These are phyloP conservation scores for Coendou prehensilis DNA, from an alignment of 2,797 vertebrate genomes.

Conservation along the genomic window DNA sequence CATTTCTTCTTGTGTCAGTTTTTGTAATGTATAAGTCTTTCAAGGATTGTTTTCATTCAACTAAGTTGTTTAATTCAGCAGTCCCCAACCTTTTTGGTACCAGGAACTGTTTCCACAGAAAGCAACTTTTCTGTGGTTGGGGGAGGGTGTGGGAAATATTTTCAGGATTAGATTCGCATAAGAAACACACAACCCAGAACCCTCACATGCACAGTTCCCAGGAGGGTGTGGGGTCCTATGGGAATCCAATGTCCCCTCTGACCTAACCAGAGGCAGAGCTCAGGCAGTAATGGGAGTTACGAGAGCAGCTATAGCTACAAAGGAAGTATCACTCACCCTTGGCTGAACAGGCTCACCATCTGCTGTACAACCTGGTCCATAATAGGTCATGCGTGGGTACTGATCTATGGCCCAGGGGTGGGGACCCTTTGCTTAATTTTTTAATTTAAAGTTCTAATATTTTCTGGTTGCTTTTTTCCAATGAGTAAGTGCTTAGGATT, in stretches of 20 bases:
- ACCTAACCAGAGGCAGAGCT: background rate
- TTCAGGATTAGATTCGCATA: background rate
- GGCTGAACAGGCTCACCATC: background rate
- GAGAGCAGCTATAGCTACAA: background rate
- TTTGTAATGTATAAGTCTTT: background rate
- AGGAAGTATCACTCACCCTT: background rate
- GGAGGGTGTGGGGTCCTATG: background rate
- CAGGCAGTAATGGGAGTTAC: background rate
- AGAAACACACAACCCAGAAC: background rate
- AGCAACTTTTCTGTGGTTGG: background rate
- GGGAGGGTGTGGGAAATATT: background rate
- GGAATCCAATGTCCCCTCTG: background rate
- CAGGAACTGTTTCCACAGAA: background rate
- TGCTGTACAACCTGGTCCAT: background rate
- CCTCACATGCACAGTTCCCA: background rate
- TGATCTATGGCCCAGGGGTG: background rate
- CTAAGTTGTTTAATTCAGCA: background rate
- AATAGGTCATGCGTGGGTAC: background rate
- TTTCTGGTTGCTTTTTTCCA: background rate
- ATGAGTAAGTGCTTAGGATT: background rate
- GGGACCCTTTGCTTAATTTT: background rate
- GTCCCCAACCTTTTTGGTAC: background rate
- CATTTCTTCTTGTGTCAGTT: constrained; percentile 9
- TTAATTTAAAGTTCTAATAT: background rate
- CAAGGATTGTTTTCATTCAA: background rate